Evolutionary conservation across 2,888 invertebrate genomes (phyloP), one percentile per base, ranked within the genome.

Genomic region (Acleris emargana): DNA sequence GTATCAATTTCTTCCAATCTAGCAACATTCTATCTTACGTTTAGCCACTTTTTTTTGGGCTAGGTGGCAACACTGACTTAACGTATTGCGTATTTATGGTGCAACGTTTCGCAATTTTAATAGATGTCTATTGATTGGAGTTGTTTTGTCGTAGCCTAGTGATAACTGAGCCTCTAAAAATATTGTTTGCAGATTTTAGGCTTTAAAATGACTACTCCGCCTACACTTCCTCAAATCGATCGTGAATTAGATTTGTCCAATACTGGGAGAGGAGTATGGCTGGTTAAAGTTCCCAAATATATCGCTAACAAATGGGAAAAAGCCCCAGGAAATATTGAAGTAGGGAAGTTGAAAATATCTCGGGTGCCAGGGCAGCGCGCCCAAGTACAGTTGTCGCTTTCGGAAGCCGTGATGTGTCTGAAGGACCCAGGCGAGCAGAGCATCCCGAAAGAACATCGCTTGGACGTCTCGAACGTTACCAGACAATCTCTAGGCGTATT

Each of bases 241-340:
- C 94, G 95, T 71, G 97, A 97, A 84, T 93, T 99, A 70, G 98
- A 99, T 91, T 93, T 98, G 60, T 96, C 97, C 18, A 97, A 98
- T 84, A 96, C 97, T 18, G 96, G 96, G 18, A 94, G 98, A 76
- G 98, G 98, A 67, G 97, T 99, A 13, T 99, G 99, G 99, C 94
- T 99, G 7, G 99, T 99, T 0, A 99, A 99, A 91, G 96, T 96
- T 11, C 99, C 99, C 1, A 99, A 99, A 91, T 99, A 99, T 86
- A 96, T 99, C 74, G 97, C 98, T 5, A 97, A 97, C 77, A 96
- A 97, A 93, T 99, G 99, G 99, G 97, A 97, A 81, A 97, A 97
- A 83, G 96, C 97, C 9, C 95, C 96, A n/a, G 96, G 97, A 51
- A 97, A 97, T 80, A 95, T 97, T 79, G 98, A 98, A 93, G 98